A percentile compares a stretch with the other conserved stretches of the same genome.
These are phyloP conservation scores for Mus spicilegus DNA, from an alignment of 2,113 vertebrate species.

Conservation along the genomic window DNA sequence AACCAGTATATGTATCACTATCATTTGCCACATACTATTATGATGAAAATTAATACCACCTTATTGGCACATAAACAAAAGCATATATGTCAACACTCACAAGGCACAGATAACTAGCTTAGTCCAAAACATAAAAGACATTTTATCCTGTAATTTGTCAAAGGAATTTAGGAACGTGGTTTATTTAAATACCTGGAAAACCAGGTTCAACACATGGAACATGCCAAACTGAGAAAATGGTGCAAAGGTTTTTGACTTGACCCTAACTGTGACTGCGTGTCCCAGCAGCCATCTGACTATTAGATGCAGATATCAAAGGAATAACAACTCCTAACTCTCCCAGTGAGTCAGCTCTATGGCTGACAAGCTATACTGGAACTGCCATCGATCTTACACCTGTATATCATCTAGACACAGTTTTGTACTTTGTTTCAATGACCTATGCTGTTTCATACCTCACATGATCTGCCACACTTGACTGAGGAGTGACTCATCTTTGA, in stretches of 20 bases:
- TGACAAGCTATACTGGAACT: background rate
- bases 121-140: too few species aligned
- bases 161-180: background rate
- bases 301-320: background rate
- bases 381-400: background rate
- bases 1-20: background rate
- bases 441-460: background rate
- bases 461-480: background rate
- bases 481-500: background rate
- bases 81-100: background rate
- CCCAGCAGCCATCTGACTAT: too few species aligned
- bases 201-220: background rate
- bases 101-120: background rate
- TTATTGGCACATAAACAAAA: background rate
- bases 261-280: too few species aligned
- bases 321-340: background rate
- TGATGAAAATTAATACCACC: background rate
- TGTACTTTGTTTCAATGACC: too few species aligned
- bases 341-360: background rate
- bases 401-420: background rate
- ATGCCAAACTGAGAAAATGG: background rate
- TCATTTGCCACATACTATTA: background rate
- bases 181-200: background rate
- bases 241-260: background rate
- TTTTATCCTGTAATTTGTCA: background rate